A percentile compares a stretch with the other conserved stretches of the same genome.
These are phyloP conservation scores for Cottoperca gobio DNA, from an alignment of 2,797 vertebrate genomes.

Conservation along the genomic window DNA sequence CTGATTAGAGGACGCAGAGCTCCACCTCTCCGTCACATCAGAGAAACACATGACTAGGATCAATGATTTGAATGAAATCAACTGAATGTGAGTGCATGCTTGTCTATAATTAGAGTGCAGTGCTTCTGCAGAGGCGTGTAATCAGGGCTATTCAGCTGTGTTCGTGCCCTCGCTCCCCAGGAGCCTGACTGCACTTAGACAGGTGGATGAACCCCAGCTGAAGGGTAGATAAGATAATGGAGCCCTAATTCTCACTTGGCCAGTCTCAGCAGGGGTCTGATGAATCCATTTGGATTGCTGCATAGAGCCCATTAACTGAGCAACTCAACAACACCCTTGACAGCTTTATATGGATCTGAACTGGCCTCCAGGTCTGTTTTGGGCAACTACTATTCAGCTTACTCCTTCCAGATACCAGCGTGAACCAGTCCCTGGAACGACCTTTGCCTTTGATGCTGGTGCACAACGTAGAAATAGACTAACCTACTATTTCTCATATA, in stretches of 20 bases:
- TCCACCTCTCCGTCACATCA: constrained; percentile 21
- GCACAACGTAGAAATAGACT: background rate
- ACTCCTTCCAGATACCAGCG: constrained; percentile 12
- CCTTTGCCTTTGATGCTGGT: no score
- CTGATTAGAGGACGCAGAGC: constrained; percentile 19
- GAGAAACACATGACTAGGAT: constrained; percentile 31
- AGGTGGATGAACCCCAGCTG: constrained; percentile 57
- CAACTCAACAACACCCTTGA: constrained; percentile 19
- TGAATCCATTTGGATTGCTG: constrained; percentile 37
- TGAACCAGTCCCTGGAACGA: background rate
- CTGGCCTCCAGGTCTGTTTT: constrained; percentile 27
- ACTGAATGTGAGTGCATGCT: background rate
- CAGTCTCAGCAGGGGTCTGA: constrained; percentile 44
- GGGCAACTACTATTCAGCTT: constrained; percentile 21
- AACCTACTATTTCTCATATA: background rate
- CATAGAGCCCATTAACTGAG: constrained; percentile 30
- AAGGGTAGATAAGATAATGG: constrained; percentile 64
- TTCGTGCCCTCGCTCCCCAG: constrained; percentile 19
- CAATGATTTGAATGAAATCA: constrained; percentile 17
- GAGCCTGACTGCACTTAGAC: constrained; percentile 25
- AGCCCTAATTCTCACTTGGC: constrained; percentile 45
- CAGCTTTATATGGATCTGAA: constrained; percentile 21
- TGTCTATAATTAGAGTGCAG: background rate
- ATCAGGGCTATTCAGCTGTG: constrained; percentile 10
- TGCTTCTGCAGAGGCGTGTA: background rate